Percentiles rank a stretch among this genome's conserved stretches.
phyloP scores from a whole-genome alignment of 2,888 invertebrate species.

The Gordius sp. region DNA sequence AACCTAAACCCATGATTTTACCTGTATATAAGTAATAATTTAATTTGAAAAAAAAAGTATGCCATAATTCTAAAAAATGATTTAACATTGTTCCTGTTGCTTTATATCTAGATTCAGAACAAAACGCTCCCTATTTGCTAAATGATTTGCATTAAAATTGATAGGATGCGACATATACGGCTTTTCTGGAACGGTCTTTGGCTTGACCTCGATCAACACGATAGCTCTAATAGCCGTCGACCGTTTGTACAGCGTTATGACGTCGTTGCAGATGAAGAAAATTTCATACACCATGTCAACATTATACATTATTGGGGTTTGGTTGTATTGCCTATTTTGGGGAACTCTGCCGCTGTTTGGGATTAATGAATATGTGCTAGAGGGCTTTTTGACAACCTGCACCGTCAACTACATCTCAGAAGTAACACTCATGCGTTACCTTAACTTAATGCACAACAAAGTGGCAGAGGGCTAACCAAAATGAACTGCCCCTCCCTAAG shows the following conservation, averaged over 20 bases:
- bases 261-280: conserved; percentile 1
- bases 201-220: background rate
- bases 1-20: no score
- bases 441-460: no score
- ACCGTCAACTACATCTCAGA: background rate
- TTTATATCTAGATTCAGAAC: no score
- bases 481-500: no score
- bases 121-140: no score
- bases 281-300: background rate
- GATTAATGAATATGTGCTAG: background rate
- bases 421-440: no score
- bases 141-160: background rate
- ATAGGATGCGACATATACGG: conserved; percentile 11
- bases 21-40: no score
- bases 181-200: conserved; percentile 1
- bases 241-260: conserved; percentile 5
- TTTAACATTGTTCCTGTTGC: no score
- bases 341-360: background rate
- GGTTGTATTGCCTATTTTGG: background rate
- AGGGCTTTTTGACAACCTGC: conserved; percentile 10
- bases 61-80: no score
- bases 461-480: no score
- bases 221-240: conserved; percentile 2
- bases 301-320: background rate
- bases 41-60: no score